These are phyloP conservation scores for Myrmecophaga tridactyla DNA, from an alignment of 2,113 vertebrate genomes.

Conservation along the genomic window DNA sequence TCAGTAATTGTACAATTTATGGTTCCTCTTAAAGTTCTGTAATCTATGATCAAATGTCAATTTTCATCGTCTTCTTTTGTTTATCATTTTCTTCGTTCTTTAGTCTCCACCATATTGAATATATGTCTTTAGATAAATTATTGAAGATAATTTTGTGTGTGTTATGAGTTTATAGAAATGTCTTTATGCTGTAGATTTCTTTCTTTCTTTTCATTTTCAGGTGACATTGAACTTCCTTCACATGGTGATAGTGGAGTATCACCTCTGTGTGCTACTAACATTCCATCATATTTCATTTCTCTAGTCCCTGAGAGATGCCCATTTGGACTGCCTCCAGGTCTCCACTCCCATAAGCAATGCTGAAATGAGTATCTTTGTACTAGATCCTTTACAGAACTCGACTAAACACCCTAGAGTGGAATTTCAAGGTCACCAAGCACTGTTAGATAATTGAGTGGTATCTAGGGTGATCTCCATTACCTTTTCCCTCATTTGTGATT, in stretches of 20 bases:
- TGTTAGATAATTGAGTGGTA: fast-evolving
- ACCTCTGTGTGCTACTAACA: background rate
- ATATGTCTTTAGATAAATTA: background rate
- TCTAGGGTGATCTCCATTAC: background rate
- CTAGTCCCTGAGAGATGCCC: background rate
- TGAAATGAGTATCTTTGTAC: background rate
- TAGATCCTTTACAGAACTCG: background rate
- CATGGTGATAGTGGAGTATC: fast-evolving
- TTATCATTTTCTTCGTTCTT: background rate
- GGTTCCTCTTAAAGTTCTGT: background rate
- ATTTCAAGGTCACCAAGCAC: background rate
- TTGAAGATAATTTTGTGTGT: background rate
- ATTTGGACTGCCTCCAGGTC: background rate
- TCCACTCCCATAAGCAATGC: no score
- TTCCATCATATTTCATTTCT: background rate
- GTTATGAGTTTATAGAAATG: background rate
- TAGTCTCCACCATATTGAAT: background rate
- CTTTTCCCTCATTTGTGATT: background rate
- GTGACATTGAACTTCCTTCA: background rate
- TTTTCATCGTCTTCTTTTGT: background rate
- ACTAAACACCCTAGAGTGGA: no score
- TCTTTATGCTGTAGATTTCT: background rate
- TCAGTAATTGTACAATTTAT: background rate
- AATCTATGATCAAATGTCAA: background rate
- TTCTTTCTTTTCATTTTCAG: background rate